phyloP scores from a whole-genome alignment of 2,113 vertebrate species.

The Sylvilagus bachmani region DNA sequence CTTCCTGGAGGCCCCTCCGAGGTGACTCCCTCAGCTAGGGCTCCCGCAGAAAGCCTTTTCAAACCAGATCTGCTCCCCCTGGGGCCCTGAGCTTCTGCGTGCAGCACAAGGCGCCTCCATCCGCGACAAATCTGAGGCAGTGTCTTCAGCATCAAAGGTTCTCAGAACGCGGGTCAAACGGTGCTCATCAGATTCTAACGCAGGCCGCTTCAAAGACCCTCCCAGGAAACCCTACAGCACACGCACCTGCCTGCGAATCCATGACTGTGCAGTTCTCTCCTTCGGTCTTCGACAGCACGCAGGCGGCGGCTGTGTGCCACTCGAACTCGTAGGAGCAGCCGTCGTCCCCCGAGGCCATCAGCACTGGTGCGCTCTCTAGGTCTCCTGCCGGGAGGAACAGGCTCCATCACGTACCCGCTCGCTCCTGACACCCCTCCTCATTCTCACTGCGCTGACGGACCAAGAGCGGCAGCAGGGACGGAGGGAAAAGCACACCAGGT shows the following conservation, averaged over 20 bases:
- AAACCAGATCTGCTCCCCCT: accelerated
- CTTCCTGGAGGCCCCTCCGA: no score
- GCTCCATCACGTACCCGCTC: not conserved
- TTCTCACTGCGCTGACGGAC: not conserved
- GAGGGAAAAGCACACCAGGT: no score
- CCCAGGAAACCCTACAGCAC: not conserved
- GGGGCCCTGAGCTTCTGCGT: not conserved
- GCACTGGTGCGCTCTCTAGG: slow-evolving; percentile 93
- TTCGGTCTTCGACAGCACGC: slow-evolving; percentile 92
- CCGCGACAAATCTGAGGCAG: no score
- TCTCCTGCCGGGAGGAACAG: slow-evolving; percentile 88
- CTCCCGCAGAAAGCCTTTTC: not conserved
- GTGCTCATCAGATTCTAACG: not conserved
- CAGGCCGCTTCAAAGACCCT: not conserved
- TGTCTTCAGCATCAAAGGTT: no score
- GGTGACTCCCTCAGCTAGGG: not conserved
- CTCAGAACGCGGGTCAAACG: not conserved
- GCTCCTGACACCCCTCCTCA: not conserved
- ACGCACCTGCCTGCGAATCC: slow-evolving; percentile 93
- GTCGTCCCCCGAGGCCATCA: slow-evolving; percentile 84
- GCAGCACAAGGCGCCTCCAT: not conserved
- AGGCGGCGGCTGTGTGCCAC: slow-evolving; percentile 96
- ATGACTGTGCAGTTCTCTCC: slow-evolving; percentile 95
- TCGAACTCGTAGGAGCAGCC: slow-evolving; percentile 93
- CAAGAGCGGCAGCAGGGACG: not conserved